Conservation (phyloP, 2,888 invertebrate species). For the Leptinotarsa tumamoca region DNA sequence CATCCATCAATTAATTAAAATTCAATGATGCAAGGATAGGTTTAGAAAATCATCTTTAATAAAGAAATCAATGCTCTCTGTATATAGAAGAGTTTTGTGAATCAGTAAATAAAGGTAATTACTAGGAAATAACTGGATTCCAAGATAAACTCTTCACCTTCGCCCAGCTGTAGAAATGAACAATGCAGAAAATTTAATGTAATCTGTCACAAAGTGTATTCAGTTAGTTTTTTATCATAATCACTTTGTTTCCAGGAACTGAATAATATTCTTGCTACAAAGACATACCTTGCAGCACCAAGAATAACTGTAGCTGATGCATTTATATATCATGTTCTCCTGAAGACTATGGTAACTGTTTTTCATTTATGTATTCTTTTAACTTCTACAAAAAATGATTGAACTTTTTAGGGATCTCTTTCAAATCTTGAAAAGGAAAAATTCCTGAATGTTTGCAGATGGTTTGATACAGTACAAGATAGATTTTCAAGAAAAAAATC, state of each 20-base stretch:
- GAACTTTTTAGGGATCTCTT: slow-evolving; percentile 72
- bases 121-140: no score
- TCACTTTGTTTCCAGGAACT: slow-evolving; percentile 67
- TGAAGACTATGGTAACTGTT: slow-evolving; percentile 74
- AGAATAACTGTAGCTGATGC: slow-evolving; percentile 76
- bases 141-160: no score
- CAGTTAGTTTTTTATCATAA: no score
- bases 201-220: no score
- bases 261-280: slow-evolving; percentile 68
- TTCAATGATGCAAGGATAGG: no score
- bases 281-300: slow-evolving; percentile 72
- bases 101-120: no score
- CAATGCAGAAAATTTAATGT: no score
- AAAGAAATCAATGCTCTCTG: no score
- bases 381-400: not conserved
- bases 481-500: slow-evolving; percentile 71
- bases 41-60: no score
- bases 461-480: slow-evolving; percentile 83
- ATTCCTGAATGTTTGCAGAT: slow-evolving; percentile 78
- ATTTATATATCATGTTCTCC: slow-evolving; percentile 76
- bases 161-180: no score
- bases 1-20: no score
- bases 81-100: no score
- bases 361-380: not conserved
- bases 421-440: slow-evolving; percentile 76